Percentiles rank a stretch among this genome's conserved stretches.
These are phyloP conservation scores for Tokudaia muenninki DNA, from an alignment of 2,797 vertebrate genomes.

Conservation along the genomic window DNA sequence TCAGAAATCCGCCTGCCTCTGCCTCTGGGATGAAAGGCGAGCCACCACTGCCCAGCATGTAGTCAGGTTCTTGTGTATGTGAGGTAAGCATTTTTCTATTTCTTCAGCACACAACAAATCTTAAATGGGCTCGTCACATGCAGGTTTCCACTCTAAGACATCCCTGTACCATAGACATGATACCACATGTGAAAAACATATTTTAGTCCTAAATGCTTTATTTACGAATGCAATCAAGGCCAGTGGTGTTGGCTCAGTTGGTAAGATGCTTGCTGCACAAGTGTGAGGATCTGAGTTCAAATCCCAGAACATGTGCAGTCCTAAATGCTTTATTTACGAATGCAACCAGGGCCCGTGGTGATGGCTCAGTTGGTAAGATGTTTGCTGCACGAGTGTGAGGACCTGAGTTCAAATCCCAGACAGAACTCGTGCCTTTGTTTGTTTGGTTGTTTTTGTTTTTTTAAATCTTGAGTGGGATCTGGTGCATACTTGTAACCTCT, in stretches of 20 bases:
- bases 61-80: not conserved
- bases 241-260: not conserved
- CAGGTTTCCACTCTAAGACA: not conserved
- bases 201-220: not conserved
- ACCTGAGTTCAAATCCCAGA: not conserved
- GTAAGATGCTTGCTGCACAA: too few species aligned
- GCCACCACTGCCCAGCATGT: not conserved
- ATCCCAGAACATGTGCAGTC: not conserved
- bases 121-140: not conserved
- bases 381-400: not conserved
- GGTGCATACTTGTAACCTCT: not conserved
- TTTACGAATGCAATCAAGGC: not conserved
- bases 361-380: not conserved
- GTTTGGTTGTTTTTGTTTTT: not conserved
- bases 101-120: not conserved
- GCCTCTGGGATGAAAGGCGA: not conserved
- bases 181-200: not conserved
- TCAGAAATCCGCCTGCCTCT: not conserved
- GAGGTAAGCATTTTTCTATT: not conserved
- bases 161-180: fast-evolving
- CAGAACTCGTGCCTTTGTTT: not conserved
- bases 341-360: not conserved
- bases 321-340: not conserved
- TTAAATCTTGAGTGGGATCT: not conserved
- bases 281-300: not conserved